phyloP scores from a whole-genome alignment of 2,113 vertebrate genomes.

The Eulemur macaco region DNA sequence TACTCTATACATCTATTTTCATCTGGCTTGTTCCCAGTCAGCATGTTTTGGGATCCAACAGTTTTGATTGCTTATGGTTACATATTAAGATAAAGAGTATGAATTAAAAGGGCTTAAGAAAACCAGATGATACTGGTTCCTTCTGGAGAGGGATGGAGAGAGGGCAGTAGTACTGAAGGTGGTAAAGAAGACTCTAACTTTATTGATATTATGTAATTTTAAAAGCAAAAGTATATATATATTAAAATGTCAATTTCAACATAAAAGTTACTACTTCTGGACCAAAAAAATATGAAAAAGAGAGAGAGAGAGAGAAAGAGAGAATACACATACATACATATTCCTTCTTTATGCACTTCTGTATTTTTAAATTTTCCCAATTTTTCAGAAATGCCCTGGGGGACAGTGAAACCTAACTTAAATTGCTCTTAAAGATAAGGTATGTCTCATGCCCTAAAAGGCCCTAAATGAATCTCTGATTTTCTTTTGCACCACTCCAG shows the following conservation, averaged over 20 bases:
- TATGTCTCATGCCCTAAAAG: neutral
- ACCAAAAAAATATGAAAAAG: neutral
- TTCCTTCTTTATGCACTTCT: neutral
- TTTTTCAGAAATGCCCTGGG: neutral
- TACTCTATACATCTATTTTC: neutral
- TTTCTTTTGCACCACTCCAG: neutral
- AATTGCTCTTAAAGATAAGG: neutral
- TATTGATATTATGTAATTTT: neutral
- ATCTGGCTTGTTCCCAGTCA: neutral
- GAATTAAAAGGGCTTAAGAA: neutral
- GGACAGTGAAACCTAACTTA: neutral
- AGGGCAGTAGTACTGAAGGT: neutral
- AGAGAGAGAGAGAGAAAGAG: too few species aligned
- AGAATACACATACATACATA: neutral
- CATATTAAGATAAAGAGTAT: neutral
- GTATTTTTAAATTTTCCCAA: neutral
- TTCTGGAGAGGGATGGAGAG: neutral
- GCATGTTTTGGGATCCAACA: neutral
- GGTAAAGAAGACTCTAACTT: neutral
- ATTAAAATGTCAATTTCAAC: neutral
- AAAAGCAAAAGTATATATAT: neutral
- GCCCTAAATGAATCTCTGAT: neutral
- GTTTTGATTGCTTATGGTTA: neutral
- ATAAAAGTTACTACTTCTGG: neutral
- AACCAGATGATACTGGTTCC: neutral